These are phyloP conservation scores for Bettongia penicillata DNA, from an alignment of 2,113 vertebrate genomes.

Conservation along the genomic window DNA sequence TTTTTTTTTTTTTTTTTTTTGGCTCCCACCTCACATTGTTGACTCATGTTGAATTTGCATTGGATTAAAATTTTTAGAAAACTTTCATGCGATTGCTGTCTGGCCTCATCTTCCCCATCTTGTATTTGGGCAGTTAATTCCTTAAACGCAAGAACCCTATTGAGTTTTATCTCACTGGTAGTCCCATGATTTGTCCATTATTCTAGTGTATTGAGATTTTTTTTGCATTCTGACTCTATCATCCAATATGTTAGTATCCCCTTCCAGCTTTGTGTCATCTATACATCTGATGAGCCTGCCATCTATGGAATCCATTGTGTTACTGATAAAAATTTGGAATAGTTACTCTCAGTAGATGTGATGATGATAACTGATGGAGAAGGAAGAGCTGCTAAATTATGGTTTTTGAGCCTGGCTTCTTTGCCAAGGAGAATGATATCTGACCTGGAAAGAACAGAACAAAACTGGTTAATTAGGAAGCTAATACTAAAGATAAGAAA, in stretches of 20 bases:
- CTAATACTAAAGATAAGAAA: not conserved
- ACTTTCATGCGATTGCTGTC: not conserved
- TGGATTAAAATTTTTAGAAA: not conserved
- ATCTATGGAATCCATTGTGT: not conserved
- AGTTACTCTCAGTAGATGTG: not conserved
- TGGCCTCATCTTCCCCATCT: not conserved
- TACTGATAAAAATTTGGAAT: not conserved
- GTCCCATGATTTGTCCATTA: not conserved
- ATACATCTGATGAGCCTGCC: not conserved
- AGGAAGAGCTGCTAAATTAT: not conserved
- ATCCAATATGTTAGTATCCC: not conserved
- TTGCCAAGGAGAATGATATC: not conserved
- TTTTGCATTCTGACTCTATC: not conserved
- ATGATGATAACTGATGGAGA: not conserved
- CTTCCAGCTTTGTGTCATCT: not conserved
- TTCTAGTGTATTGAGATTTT: not conserved
- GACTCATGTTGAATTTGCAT: not conserved
- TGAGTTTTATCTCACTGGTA: not conserved
- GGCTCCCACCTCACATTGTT: not conserved
- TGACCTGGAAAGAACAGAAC: not conserved
- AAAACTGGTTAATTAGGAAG: not conserved
- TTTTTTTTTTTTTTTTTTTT: no score
- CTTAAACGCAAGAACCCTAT: not conserved
- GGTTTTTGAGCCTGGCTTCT: not conserved
- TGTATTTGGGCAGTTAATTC: not conserved